Base-by-base conservation (phyloP, 2,888 invertebrate species). In the Drosophila flavopinicola region DNA sequence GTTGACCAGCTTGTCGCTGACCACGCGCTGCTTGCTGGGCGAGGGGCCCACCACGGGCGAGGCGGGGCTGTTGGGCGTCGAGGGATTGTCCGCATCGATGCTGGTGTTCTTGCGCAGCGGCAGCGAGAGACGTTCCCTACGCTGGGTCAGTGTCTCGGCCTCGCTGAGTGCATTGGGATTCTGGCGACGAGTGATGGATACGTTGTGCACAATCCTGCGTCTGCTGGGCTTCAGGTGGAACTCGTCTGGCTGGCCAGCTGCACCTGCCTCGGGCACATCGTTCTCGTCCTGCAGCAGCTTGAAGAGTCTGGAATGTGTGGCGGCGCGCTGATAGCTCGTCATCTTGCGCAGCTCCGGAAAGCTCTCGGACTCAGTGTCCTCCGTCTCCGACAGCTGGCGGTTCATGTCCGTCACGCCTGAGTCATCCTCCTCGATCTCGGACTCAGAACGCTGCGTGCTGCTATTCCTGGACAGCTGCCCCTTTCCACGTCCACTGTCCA, bases 391-490 rank as follows among this genome's bases (percentile, higher is more conserved):
- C 66, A 94, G 92, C 66, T 93, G 93, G 51, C 94, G 92, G 73
- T 94, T 94, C 91, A 94, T 92, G 85, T 95, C 95, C 0, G 94
- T 94, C 0, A 95, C 94, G 0, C 95, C 95, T 0, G 95, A 95
- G 87, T 95, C 95, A 78, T 95, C 94, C 80, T 94, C 94, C 66
- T 93, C 92, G 38, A 90, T 85, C 75, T 91, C 91, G 0, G 92
- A 92, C 67, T 92, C 92, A n/a, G 92, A 90, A 4, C 89, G 88
- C 58, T 91, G 91, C 10, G 88, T 90, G 25, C 91, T 90, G 60
- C 87, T 89, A 30, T 90, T 90, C 13, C 90, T 85, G 6, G 89
- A 89, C 0, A 90, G 75, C 2, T 87, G 85, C 9, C 88, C 87
- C 59, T 88, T 89, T 5, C 82, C 74, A 11, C 76, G 83, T 1